These are phyloP conservation scores for Machimus atricapillus DNA, from an alignment of 2,888 invertebrate genomes.

Conservation along the genomic window DNA sequence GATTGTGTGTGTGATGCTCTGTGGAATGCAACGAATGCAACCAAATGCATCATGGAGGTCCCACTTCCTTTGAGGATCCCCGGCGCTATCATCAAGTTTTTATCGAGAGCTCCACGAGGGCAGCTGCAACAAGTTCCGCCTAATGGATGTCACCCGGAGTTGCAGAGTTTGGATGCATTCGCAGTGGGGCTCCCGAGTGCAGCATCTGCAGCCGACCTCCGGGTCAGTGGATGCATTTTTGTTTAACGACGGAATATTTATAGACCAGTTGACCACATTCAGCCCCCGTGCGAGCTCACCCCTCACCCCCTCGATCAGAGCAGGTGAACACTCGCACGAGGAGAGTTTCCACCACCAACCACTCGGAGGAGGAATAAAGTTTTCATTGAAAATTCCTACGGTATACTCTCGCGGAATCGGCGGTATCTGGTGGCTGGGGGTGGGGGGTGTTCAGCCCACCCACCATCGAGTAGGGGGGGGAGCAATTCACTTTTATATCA, in stretches of 20 bases:
- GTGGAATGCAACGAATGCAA: neutral
- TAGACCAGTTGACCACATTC: constrained; percentile 1
- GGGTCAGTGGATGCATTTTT: constrained; percentile 4
- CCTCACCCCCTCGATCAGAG: neutral
- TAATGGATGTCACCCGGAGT: neutral
- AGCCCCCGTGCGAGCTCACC: neutral
- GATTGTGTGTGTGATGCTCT: neutral
- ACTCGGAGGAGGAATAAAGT: neutral
- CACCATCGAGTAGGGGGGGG: constrained; percentile 26
- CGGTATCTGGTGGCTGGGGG: neutral
- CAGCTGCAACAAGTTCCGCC: neutral
- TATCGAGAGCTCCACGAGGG: neutral
- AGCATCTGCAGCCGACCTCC: neutral
- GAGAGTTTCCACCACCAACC: neutral
- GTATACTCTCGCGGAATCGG: neutral
- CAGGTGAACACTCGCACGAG: neutral
- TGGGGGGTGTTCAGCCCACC: neutral
- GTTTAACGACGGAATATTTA: constrained; percentile 7
- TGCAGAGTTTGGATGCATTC: neutral
- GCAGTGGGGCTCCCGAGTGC: neutral
- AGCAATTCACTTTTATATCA: constrained; percentile 23
- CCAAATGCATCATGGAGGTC: neutral
- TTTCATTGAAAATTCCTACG: neutral
- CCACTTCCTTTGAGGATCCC: neutral
- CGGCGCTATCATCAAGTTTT: neutral